Conservation (phyloP, 2,797 vertebrate genomes). For the Sylvilagus floridanus region DNA sequence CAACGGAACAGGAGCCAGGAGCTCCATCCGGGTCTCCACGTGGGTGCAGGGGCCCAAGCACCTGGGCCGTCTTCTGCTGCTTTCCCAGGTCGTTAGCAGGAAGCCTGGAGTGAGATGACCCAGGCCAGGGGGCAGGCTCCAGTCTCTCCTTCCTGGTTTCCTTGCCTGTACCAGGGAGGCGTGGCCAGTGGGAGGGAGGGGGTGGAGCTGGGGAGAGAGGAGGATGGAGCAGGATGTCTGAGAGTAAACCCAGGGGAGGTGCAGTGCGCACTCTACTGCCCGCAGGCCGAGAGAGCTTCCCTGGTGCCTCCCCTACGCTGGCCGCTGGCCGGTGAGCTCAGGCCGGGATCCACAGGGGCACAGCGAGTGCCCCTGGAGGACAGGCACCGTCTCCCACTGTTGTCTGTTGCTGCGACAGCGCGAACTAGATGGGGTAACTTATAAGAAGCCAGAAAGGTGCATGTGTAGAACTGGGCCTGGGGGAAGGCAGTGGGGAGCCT, state of each 20-base stretch:
- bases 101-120: neutral
- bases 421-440: neutral
- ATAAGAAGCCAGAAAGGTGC: neutral
- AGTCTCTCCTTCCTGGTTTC: neutral
- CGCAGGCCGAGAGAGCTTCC: neutral
- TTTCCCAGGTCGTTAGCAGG: no score
- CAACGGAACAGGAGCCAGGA: no score
- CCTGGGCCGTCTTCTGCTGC: no score
- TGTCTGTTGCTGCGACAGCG: neutral
- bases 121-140: neutral
- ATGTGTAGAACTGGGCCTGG: rapidly evolving
- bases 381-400: neutral
- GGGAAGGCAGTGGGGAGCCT: neutral
- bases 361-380: neutral
- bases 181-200: neutral
- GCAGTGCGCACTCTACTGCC: neutral
- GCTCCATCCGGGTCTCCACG: no score
- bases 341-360: neutral
- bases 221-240: neutral
- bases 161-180: neutral
- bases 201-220: neutral
- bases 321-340: neutral
- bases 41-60: no score
- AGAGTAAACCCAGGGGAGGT: neutral
- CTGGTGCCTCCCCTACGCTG: no score